Conservation (phyloP, 2,888 invertebrate genomes). For the Hemaris fuciformis region DNA sequence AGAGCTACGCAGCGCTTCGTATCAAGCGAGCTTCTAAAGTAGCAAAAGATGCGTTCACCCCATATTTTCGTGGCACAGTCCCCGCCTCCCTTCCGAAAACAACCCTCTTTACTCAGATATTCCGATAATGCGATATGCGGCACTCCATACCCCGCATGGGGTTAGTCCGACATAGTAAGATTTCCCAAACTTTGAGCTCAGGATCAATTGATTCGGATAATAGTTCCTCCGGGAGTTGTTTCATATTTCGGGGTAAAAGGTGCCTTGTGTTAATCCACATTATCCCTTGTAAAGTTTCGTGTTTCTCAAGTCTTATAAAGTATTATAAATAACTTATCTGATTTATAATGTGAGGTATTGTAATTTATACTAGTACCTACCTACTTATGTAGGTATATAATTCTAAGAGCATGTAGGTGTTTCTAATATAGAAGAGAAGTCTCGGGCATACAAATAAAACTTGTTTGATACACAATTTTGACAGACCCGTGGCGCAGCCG, state of each 20-base stretch:
- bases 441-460: too few relatives aligned
- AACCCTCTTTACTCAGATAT: slow-evolving; percentile 28
- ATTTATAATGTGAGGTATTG: not conserved
- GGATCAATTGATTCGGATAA: slow-evolving; percentile 9
- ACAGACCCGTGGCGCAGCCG: too few relatives aligned
- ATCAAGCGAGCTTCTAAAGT: not conserved
- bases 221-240: not conserved
- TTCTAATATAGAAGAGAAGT: too few relatives aligned
- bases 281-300: not conserved
- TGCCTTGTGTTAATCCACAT: not conserved
- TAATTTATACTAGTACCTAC: too few relatives aligned
- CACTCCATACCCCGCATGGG: slow-evolving; percentile 31
- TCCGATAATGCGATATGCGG: slow-evolving; percentile 49
- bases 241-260: slow-evolving; percentile 3
- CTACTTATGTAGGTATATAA: too few relatives aligned
- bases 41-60: not conserved
- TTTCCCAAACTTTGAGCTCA: not conserved
- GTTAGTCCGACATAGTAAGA: slow-evolving; percentile 11
- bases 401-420: too few relatives aligned
- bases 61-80: slow-evolving; percentile 19
- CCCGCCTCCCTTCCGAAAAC: slow-evolving; percentile 22
- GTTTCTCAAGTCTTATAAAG: not conserved
- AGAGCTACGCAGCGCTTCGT: not conserved
- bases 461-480: too few relatives aligned
- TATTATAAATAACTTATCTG: not conserved